Conservation (phyloP, 1,140 invertebrate species). For the Pemphigus obesinymphae region DNA sequence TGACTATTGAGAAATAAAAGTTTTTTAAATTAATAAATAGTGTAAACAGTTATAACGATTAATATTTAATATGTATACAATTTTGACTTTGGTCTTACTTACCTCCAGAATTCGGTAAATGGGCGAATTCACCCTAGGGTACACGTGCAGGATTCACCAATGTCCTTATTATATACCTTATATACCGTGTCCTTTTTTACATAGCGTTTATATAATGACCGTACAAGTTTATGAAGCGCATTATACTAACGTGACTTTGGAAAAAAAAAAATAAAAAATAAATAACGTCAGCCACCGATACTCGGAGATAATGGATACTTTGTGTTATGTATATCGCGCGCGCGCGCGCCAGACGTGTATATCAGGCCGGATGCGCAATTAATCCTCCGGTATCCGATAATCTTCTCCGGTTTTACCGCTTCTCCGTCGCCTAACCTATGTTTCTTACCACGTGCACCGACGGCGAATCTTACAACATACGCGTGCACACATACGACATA, state of each 20-base stretch:
- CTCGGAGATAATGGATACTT: conserved; percentile 32
- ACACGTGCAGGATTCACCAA: too few relatives aligned
- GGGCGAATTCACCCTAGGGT: too few relatives aligned
- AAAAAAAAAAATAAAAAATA: conserved; percentile 22
- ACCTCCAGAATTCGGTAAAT: too few relatives aligned
- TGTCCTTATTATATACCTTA: too few relatives aligned
- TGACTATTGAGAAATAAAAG: too few relatives aligned
- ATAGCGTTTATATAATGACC: too few relatives aligned
- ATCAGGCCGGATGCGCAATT: conserved; percentile 38
- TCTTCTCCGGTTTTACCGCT: conserved; percentile 23
- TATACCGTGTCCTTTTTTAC: too few relatives aligned
- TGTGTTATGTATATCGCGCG: conserved; percentile 7
- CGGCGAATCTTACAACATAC: conserved; percentile 3
- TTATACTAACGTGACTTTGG: not conserved
- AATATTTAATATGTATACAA: too few relatives aligned
- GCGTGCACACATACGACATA: not conserved
- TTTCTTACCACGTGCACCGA: not conserved
- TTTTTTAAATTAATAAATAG: too few relatives aligned
- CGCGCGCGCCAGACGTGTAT: conserved; percentile 23
- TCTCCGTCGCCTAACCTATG: too few relatives aligned
- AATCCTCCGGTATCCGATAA: conserved; percentile 40
- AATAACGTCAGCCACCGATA: not conserved
- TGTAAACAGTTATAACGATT: too few relatives aligned
- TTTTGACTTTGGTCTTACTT: too few relatives aligned
- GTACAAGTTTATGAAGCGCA: not conserved